Evolutionary conservation across 2,113 vertebrate species (phyloP), one percentile per base, ranked within the genome.

Genomic region (Malurus melanocephalus): DNA sequence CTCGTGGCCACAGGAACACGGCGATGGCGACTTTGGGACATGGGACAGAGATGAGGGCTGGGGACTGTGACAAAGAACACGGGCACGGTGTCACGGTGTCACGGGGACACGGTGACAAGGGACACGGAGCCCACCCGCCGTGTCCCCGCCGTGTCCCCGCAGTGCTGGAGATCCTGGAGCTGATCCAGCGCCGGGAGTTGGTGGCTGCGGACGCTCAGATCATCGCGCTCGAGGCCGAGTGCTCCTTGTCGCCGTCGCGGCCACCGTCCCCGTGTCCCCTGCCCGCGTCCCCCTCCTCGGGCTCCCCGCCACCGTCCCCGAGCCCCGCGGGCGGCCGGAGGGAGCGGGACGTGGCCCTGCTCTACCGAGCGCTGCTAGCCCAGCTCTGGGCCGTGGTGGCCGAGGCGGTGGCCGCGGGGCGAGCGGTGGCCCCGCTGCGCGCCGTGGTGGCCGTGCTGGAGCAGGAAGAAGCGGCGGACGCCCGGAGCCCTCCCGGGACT

Each of bases 161-260:
- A 82, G 80, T 82, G 40, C 80, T 82, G 80, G 80, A 73, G 26
- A 99, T 99, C 95, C 96, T 98, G 89, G 97, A 98, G 95, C 92
- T 99, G 92, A 98, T 99, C 89, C 98, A 98, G 87, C 98, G 96
- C 61, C 96, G 98, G 17, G 99, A 99, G 53, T 97, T 99, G 59
- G 89, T 98, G 26, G 94, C 97, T 6, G 99, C 99, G 0, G 98
- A 99, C 85, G 94, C 96, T 5, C 98, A 99, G 96, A 99, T 99
- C 96, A 95, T 98, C 82, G 98, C 99, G 74, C 95, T 99, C 94
- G 98, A 99, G 88, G 97, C 97, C 18, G 99, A 99, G 89, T 98
- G 98, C 10, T 96, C 28, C 21, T 6, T 76, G n/a, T 11, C 42
- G n/a, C 82, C 76, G 52, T 42, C 28, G 52, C 80, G 55, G 4